Conservation (phyloP, 2,888 invertebrate genomes). For the Schizotus pectinicornis region DNA sequence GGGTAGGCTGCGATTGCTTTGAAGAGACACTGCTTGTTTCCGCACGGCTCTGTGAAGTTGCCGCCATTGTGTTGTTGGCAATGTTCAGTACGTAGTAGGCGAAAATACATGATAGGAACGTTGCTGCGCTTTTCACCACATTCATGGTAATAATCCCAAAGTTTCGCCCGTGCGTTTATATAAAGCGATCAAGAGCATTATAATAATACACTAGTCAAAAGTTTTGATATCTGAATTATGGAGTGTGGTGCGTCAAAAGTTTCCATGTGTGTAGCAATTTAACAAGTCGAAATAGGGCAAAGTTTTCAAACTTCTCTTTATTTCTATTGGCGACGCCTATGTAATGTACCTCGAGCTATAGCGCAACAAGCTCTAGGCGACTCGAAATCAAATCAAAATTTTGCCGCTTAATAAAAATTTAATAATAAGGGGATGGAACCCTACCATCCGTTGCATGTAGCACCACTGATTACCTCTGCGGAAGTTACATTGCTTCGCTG, state of each 20-base stretch:
- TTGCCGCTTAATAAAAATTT: too few species aligned
- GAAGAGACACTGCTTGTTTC: not conserved
- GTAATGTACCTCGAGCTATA: too few species aligned
- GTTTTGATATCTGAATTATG: slow-evolving; percentile 23
- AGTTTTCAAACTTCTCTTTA: slow-evolving; percentile 1
- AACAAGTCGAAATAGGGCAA: slow-evolving; percentile 4
- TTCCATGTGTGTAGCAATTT: slow-evolving; percentile 20
- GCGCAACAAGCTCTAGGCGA: too few species aligned
- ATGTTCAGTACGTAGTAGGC: slow-evolving; percentile 1
- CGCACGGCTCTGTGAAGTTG: not conserved
- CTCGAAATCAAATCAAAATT: too few species aligned
- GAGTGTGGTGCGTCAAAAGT: slow-evolving; percentile 8
- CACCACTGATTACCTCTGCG: too few species aligned
- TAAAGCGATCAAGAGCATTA: slow-evolving; percentile 6
- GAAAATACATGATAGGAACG: slow-evolving; percentile 10
- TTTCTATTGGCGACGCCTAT: too few species aligned
- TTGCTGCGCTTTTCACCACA: slow-evolving; percentile 3
- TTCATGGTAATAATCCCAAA: slow-evolving; percentile 13
- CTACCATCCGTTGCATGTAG: too few species aligned
- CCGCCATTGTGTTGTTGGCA: slow-evolving; percentile 3
- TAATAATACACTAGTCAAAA: slow-evolving; percentile 22
- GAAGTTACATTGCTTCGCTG: too few species aligned
- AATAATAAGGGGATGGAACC: too few species aligned
- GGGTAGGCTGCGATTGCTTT: slow-evolving; percentile 1
- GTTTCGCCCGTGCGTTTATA: slow-evolving; percentile 18